A percentile compares a stretch with the other conserved stretches of the same genome.
Evolutionary conservation across 2,888 invertebrate species (phyloP).

Genomic region (Stegana nigrithorax): DNA sequence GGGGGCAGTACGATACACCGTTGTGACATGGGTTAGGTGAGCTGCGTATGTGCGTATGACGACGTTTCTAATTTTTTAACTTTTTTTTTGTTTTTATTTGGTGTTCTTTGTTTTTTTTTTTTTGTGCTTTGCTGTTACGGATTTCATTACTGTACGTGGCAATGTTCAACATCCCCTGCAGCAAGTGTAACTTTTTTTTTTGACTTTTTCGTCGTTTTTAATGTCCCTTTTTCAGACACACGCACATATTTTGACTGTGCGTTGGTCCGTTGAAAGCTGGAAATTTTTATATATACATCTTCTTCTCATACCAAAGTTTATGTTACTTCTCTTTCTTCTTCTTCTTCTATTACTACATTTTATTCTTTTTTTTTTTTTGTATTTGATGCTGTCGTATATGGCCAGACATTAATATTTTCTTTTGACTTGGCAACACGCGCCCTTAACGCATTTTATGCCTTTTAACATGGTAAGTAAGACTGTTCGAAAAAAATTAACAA

Average conservation of each 20-base stretch:
- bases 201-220: neutral
- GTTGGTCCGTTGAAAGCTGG: slow-evolving; percentile 2
- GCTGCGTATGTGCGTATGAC: slow-evolving; percentile 43
- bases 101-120: neutral
- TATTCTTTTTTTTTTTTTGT: slow-evolving; percentile 3
- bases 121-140: neutral
- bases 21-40: slow-evolving; percentile 40
- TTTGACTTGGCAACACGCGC: slow-evolving; percentile 49
- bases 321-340: too few relatives aligned
- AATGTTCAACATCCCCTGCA: slow-evolving; percentile 54
- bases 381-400: slow-evolving; percentile 28
- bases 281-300: too few relatives aligned
- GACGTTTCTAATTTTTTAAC: slow-evolving; percentile 48
- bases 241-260: slow-evolving; percentile 10
- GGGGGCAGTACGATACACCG: slow-evolving; percentile 12
- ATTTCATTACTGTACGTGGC: too few relatives aligned
- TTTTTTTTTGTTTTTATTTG: slow-evolving; percentile 21
- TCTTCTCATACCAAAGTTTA: too few relatives aligned
- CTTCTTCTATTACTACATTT: slow-evolving; percentile 23
- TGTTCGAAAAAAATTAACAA: too few relatives aligned
- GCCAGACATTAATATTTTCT: slow-evolving; percentile 61
- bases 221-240: slow-evolving; percentile 12
- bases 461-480: neutral
- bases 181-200: slow-evolving; percentile 46
- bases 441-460: slow-evolving; percentile 52